These are phyloP conservation scores for Lasioglossum morio DNA, from an alignment of 2,888 invertebrate species.

Conservation along the genomic window DNA sequence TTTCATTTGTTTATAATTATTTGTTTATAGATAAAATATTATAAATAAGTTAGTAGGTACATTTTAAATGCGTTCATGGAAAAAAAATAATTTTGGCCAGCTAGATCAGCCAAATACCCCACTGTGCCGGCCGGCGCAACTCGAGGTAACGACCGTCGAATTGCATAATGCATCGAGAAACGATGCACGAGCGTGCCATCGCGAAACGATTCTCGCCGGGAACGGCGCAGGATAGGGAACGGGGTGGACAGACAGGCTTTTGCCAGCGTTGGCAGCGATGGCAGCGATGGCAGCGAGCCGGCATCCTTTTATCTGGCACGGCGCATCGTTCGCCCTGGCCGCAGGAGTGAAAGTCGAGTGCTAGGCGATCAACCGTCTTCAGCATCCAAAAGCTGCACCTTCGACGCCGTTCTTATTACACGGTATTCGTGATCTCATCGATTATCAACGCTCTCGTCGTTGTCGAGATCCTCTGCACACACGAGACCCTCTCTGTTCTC, in stretches of 20 bases:
- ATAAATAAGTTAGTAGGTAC: too few species aligned
- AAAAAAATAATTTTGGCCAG: too few species aligned
- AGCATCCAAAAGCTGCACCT: conserved; percentile 58
- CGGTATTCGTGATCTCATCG: conserved; percentile 12
- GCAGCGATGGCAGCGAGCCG: conserved; percentile 27
- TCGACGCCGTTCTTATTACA: conserved; percentile 33
- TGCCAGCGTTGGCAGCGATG: conserved; percentile 27
- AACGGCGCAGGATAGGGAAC: conserved; percentile 20
- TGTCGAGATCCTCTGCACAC: background rate
- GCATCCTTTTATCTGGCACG: conserved; percentile 68
- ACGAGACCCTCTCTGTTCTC: background rate
- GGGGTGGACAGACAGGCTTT: conserved; percentile 35
- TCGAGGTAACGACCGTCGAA: conserved; percentile 72
- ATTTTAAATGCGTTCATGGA: too few species aligned
- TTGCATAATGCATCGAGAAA: conserved; percentile 67
- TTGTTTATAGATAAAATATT: too few species aligned
- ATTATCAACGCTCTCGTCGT: conserved; percentile 3
- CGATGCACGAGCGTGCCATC: background rate
- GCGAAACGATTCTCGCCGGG: conserved; percentile 8
- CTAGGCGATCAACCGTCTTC: conserved; percentile 41
- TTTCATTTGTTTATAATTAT: too few species aligned
- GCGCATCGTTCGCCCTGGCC: conserved; percentile 67
- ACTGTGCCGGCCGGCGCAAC: too few species aligned
- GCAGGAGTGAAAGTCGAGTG: conserved; percentile 77
- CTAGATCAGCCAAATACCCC: too few species aligned